Evolutionary conservation across 2,113 vertebrate species (phyloP).

Genomic region (Epinephelus fuscoguttatus): DNA sequence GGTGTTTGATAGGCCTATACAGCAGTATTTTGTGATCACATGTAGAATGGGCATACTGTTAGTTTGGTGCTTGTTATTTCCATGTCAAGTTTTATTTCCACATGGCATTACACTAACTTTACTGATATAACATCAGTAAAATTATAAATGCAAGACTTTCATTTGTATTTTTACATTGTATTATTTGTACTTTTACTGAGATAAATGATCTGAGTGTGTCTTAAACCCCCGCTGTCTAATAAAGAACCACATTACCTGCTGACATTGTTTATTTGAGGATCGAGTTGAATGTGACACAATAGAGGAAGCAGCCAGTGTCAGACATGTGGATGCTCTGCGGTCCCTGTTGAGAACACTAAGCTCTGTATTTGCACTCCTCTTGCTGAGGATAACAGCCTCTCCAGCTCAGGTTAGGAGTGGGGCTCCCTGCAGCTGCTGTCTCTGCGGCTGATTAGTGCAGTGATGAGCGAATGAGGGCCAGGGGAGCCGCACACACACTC

Average conservation of each 20-base stretch:
- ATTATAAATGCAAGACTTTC: not conserved
- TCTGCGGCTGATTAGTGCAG: conserved; percentile 82
- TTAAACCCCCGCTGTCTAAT: conserved; percentile 16
- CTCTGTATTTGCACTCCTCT: conserved; percentile 78
- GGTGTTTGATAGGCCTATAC: not conserved
- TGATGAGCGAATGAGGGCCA: conserved; percentile 82
- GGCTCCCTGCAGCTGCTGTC: conserved; percentile 83
- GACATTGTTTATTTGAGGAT: conserved; percentile 34
- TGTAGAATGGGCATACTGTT: not conserved
- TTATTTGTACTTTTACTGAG: conserved; percentile 4
- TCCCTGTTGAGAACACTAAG: conserved; percentile 80
- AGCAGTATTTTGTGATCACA: not conserved
- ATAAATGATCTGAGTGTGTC: not conserved
- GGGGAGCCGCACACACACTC: conserved; percentile 56
- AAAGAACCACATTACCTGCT: conserved; percentile 43
- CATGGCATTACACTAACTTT: not conserved
- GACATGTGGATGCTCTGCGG: conserved; percentile 64
- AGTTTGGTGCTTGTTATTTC: too few relatives aligned
- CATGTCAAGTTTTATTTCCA: not conserved
- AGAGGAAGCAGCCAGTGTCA: conserved; percentile 58
- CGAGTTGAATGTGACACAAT: conserved; percentile 46
- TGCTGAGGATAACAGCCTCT: conserved; percentile 79
- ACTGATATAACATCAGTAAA: not conserved
- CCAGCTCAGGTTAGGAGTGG: conserved; percentile 75
- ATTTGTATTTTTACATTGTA: not conserved